phyloP scores from a whole-genome alignment of 2,888 invertebrate genomes.

The Metopia argyrocephala region DNA sequence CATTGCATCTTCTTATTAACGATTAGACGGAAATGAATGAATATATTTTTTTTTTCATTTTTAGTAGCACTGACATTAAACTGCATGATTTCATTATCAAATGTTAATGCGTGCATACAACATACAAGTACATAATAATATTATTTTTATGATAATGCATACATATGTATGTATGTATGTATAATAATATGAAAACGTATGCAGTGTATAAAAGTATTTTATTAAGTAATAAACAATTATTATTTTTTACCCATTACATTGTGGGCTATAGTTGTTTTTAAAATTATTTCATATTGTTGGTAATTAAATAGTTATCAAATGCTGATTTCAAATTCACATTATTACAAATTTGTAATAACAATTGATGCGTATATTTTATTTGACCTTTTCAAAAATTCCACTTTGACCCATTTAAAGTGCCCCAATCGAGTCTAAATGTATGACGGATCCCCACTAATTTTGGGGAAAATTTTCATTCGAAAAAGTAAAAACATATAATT shows the following conservation, averaged over 20 bases:
- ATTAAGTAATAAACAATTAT: background rate
- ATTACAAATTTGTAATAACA: background rate
- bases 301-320: slow-evolving; percentile 31
- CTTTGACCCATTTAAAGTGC: too few relatives aligned
- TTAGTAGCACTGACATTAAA: slow-evolving; percentile 55
- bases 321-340: slow-evolving; percentile 36
- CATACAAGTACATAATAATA: slow-evolving; percentile 22
- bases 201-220: background rate
- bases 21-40: slow-evolving; percentile 59
- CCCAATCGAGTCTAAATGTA: too few relatives aligned
- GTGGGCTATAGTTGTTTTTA: background rate
- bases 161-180: slow-evolving; percentile 7
- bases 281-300: slow-evolving; percentile 1
- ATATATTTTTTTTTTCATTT: slow-evolving; percentile 26
- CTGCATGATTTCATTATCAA: slow-evolving; percentile 57
- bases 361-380: too few relatives aligned
- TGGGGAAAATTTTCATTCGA: too few relatives aligned
- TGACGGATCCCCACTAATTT: too few relatives aligned
- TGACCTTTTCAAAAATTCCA: too few relatives aligned
- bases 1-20: slow-evolving; percentile 16
- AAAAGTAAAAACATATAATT: too few relatives aligned
- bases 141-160: slow-evolving; percentile 7
- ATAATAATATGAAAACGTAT: background rate
- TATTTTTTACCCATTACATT: too few relatives aligned
- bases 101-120: slow-evolving; percentile 19